These are phyloP conservation scores for Lymantria monacha DNA, from an alignment of 2,888 invertebrate genomes.

Conservation along the genomic window DNA sequence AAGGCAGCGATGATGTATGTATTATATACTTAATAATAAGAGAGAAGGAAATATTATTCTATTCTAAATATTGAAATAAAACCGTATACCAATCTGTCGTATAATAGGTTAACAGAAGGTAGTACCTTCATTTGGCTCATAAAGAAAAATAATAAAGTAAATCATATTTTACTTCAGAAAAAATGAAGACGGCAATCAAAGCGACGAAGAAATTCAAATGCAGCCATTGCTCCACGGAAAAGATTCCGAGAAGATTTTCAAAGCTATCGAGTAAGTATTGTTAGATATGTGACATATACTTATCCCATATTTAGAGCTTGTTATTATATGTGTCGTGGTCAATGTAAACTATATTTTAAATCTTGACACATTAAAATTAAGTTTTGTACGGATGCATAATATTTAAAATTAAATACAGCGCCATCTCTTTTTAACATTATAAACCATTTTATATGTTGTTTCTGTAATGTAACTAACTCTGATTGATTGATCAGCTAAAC, in stretches of 20 bases:
- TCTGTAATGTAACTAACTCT: too few species aligned
- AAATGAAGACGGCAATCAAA: slow-evolving; percentile 67
- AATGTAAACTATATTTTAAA: slow-evolving; percentile 35
- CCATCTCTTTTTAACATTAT: slow-evolving; percentile 6
- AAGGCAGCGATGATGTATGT: too few species aligned
- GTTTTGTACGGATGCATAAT: slow-evolving; percentile 41
- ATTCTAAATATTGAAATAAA: too few species aligned
- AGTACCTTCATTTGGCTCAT: too few species aligned
- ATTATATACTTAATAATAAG: too few species aligned
- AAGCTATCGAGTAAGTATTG: slow-evolving; percentile 86
- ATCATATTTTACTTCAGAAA: slow-evolving; percentile 41
- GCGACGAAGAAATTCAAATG: slow-evolving; percentile 90
- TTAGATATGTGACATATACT: not conserved
- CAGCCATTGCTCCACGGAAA: slow-evolving; percentile 85
- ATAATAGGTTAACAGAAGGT: too few species aligned
- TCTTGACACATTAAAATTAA: slow-evolving; percentile 76
- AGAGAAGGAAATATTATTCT: too few species aligned
- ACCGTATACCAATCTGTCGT: too few species aligned
- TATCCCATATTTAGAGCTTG: slow-evolving; percentile 18
- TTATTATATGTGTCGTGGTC: slow-evolving; percentile 45
- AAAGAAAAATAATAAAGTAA: too few species aligned
- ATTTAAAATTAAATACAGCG: not conserved
- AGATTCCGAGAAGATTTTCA: slow-evolving; percentile 84
- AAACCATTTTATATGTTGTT: too few species aligned
- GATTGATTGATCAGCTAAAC: too few species aligned